A percentile compares a stretch with the other conserved stretches of the same genome.
phyloP scores from a whole-genome alignment of 2,888 invertebrate species.

The Sabellastarte sp. region DNA sequence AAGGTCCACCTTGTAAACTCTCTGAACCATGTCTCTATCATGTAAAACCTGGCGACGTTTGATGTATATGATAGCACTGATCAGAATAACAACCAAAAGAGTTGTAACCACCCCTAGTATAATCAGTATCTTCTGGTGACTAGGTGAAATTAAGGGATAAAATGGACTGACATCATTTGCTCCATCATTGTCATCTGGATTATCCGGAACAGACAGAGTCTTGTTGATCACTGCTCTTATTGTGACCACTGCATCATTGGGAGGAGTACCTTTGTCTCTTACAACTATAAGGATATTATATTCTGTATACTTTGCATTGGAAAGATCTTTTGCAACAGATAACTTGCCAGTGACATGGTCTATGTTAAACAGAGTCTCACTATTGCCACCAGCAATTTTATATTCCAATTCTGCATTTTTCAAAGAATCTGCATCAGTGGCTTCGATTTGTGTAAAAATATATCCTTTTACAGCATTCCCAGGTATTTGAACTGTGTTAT shows the following conservation, averaged over 20 bases:
- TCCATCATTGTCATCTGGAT: no score
- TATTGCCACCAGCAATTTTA: slow-evolving; percentile 21
- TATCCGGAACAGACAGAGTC: neutral
- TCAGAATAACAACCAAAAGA: slow-evolving; percentile 22
- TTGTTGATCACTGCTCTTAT: slow-evolving; percentile 1
- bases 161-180: no score
- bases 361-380: slow-evolving; percentile 18
- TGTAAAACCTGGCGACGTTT: slow-evolving; percentile 1
- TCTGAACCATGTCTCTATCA: neutral
- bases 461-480: neutral
- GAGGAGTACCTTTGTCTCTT: slow-evolving; percentile 15
- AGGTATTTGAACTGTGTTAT: slow-evolving; percentile 14
- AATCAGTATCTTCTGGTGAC: slow-evolving; percentile 14
- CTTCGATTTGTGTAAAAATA: slow-evolving; percentile 17
- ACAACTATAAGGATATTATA: slow-evolving; percentile 20
- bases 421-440: slow-evolving; percentile 23
- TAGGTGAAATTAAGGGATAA: no score
- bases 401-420: slow-evolving; percentile 23
- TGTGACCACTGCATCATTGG: slow-evolving; percentile 9
- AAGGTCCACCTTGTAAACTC: neutral
- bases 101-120: slow-evolving; percentile 19
- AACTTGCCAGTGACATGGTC: slow-evolving; percentile 20
- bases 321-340: slow-evolving; percentile 11
- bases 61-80: slow-evolving; percentile 17
- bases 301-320: slow-evolving; percentile 2